Evolutionary conservation across 2,797 vertebrate species (phyloP).

Genomic region (Arctocebus calabarensis): DNA sequence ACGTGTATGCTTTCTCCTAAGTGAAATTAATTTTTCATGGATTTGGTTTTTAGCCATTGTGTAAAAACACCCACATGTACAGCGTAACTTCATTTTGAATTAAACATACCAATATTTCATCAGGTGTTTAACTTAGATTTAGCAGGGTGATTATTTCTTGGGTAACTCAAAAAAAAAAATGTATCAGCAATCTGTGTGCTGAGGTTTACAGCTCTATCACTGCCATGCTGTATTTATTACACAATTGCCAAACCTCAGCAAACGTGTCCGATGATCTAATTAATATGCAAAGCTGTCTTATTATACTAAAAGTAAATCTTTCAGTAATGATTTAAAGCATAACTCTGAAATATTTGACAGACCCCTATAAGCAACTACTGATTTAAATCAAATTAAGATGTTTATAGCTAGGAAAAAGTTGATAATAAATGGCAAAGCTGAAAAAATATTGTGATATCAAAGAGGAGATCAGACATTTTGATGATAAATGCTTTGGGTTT

Average conservation of each 20-base stretch:
- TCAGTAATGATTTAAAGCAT: conserved; percentile 45
- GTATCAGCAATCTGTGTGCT: conserved; percentile 38
- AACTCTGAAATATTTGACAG: conserved; percentile 35
- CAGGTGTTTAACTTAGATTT: conserved; percentile 69
- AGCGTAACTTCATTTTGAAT: conserved; percentile 69
- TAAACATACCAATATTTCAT: conserved; percentile 58
- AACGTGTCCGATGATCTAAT: conserved; percentile 61
- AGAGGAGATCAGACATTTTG: conserved; percentile 40
- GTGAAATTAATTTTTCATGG: conserved; percentile 67
- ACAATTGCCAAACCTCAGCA: conserved; percentile 47
- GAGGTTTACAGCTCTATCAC: conserved; percentile 12
- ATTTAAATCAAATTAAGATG: conserved; percentile 71
- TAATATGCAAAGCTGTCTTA: conserved; percentile 68
- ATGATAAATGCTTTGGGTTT: neutral
- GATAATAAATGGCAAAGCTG: neutral
- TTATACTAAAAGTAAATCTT: conserved; percentile 64
- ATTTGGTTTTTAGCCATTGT: conserved; percentile 39
- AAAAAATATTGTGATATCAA: conserved; percentile 35
- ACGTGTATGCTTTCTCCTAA: conserved; percentile 4
- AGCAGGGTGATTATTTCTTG: conserved; percentile 46
- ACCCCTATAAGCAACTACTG: conserved; percentile 48
- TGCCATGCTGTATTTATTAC: conserved; percentile 48
- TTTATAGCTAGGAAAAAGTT: conserved; percentile 51
- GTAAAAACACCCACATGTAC: conserved; percentile 55
- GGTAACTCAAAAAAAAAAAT: conserved; percentile 69